Base-by-base conservation (phyloP, 2,888 invertebrate genomes). In the Lissonota sp. region DNA sequence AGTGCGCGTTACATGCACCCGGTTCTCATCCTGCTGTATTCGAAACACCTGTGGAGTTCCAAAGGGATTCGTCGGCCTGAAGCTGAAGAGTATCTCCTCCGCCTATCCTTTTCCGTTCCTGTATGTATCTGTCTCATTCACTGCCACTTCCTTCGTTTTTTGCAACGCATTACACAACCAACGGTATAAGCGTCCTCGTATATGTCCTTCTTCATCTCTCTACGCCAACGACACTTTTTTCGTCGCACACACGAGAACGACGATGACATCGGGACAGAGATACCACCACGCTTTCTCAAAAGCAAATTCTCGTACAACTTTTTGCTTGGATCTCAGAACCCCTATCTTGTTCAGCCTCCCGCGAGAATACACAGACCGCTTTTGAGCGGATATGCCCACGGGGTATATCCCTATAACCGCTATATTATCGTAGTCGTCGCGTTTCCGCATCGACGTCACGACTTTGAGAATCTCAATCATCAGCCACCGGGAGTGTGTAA, bases 41-140 rank as follows among this genome's bases (percentile, higher is more conserved):
- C 81, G 69, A 85, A 85, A 85, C 84, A 85, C 84, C 84, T 85
- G 84, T 85, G 76, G 84, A 83, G 84, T 74, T 85, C 83, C 78
- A 83, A 83, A 84, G 82, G 83, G 82, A 82, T 84, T 80, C 82
- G 42, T 75, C 69, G 73, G 73, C 60, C 66, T 62, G 76, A 71
- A 76, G 76, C 77, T 49, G 46, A 66, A 75, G 69, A 62, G 42
- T 76, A 62, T 69, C 75, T 62, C 37, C 69, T 69, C 69, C 62
- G 16, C n/a, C 63, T 73, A 75, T 69, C 62, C 75, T 37, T 62
- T 60, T 51, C 16, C 57, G 40, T 12, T 5, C 3, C 26, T 26
- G 1, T 26, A 26, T 26, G 3, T 53, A 57, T 80, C 70, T 78
- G 51, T 66, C 55, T 70, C 79, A 51, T 57, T 79, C 53, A 26